Evolutionary conservation across 1,140 invertebrate species (phyloP).

Genomic region (Drosophila sechellia): DNA sequence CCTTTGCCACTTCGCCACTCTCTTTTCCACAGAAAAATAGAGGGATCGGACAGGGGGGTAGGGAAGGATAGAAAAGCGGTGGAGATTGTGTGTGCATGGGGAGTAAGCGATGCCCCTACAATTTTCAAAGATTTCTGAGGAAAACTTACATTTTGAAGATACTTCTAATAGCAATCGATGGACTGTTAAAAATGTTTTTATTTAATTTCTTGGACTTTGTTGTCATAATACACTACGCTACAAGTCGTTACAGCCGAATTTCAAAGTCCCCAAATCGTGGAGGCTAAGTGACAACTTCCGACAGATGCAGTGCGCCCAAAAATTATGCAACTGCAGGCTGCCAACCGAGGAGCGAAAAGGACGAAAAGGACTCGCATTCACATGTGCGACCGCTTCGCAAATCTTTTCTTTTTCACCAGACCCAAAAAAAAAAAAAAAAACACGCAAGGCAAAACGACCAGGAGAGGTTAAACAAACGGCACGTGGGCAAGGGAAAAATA

Average conservation of each 20-base stretch:
- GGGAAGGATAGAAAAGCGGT: not conserved
- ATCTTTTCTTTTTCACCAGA: slow-evolving; percentile 61
- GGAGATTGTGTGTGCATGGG: not conserved
- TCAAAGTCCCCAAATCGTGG: not conserved
- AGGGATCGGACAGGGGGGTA: not conserved
- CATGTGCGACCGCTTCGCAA: slow-evolving; percentile 71
- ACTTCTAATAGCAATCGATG: not conserved
- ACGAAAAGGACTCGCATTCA: slow-evolving; percentile 27
- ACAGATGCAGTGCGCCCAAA: slow-evolving; percentile 51
- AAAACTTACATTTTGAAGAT: not conserved
- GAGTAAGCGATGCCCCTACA: slow-evolving; percentile 2
- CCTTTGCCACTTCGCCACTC: slow-evolving; percentile 35
- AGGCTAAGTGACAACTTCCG: slow-evolving; percentile 39
- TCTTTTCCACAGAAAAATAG: slow-evolving; percentile 1
- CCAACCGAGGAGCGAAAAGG: not conserved
- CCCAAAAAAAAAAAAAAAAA: slow-evolving; percentile 1
- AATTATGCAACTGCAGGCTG: slow-evolving; percentile 64
- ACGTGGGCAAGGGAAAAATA: slow-evolving; percentile 63
- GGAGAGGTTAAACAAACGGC: slow-evolving; percentile 38
- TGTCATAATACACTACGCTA: not conserved
- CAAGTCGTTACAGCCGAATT: not conserved
- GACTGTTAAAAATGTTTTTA: not conserved
- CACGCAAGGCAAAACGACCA: not conserved
- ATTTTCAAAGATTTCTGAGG: too few species aligned
- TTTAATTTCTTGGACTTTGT: not conserved